A percentile compares a stretch with the other conserved stretches of the same genome.
These are phyloP conservation scores for Conus betulinus DNA, from an alignment of 1,140 invertebrate species.

Conservation along the genomic window DNA sequence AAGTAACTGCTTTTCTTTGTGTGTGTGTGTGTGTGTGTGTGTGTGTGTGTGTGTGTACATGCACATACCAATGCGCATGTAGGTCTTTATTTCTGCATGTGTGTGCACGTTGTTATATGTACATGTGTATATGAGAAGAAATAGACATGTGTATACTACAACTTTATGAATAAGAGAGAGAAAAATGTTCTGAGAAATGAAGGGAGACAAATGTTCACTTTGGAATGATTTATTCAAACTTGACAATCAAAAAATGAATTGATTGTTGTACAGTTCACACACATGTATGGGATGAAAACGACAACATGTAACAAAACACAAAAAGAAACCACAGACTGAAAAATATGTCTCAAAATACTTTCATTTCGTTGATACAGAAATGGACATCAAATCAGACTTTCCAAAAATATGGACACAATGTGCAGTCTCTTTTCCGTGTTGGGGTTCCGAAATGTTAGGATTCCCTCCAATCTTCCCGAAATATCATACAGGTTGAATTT, in stretches of 20 bases:
- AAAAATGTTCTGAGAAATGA: background rate
- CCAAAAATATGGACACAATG: background rate
- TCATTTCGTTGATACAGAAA: constrained; percentile 16
- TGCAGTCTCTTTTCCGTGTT: background rate
- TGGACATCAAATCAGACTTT: background rate
- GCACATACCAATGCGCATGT: no score
- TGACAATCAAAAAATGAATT: constrained; percentile 16
- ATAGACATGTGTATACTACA: no score
- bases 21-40: no score
- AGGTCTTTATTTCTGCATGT: no score
- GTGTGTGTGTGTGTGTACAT: no score
- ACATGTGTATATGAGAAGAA: no score
- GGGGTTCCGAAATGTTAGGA: background rate
- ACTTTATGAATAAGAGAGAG: no score
- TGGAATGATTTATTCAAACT: constrained; percentile 38
- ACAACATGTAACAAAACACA: background rate
- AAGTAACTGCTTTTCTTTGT: no score
- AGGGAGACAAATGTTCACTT: background rate
- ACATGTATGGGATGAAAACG: background rate
- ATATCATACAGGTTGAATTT: background rate
- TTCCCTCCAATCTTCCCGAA: background rate
- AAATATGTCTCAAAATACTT: constrained; percentile 26
- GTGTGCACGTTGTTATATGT: no score
- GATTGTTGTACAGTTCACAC: constrained; percentile 8
- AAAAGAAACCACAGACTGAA: background rate